Conservation (phyloP, 2,113 vertebrate genomes). For the Carollia perspicillata region DNA sequence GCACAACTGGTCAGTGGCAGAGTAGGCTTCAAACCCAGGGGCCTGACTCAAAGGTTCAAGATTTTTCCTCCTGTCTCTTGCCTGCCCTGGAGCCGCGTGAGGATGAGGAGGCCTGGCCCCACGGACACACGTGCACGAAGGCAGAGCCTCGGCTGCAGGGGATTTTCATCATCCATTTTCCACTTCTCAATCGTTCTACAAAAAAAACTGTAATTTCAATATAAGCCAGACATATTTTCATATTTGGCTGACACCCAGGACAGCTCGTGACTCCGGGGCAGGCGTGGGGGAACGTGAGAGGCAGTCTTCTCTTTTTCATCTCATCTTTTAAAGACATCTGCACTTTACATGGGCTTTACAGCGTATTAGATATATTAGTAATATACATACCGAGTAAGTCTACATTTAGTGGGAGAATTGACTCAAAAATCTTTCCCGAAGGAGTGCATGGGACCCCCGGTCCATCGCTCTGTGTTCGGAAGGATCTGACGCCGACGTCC, state of each 20-base stretch:
- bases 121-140: neutral
- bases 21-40: neutral
- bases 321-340: neutral
- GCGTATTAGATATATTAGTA: neutral
- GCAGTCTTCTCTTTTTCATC: neutral
- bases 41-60: neutral
- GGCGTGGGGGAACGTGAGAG: neutral
- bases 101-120: neutral
- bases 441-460: neutral
- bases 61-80: neutral
- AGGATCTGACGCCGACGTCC: neutral
- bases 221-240: neutral
- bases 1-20: neutral
- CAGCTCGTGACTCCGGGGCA: neutral
- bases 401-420: neutral
- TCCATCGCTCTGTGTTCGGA: neutral
- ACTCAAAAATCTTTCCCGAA: neutral
- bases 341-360: neutral
- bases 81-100: neutral
- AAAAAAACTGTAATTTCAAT: neutral
- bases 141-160: neutral
- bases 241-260: neutral
- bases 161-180: neutral
- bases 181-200: neutral
- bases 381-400: neutral